phyloP scores from a whole-genome alignment of 2,888 invertebrate species.

The Meloe dianella region DNA sequence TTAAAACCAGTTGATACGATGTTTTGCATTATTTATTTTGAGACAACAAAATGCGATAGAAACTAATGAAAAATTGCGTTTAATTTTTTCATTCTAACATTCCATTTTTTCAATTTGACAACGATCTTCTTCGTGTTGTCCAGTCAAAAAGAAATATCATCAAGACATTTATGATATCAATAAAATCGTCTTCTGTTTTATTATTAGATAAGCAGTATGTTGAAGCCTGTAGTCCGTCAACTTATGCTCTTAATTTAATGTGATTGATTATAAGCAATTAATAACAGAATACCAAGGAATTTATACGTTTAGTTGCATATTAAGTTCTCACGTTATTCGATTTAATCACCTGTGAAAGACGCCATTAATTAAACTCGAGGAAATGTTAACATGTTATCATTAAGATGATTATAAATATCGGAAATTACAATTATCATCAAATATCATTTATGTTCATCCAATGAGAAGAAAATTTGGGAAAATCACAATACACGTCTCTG shows the following conservation, averaged over 20 bases:
- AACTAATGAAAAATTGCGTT: background rate
- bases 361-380: conserved; percentile 6
- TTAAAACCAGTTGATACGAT: background rate
- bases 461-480: background rate
- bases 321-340: conserved; percentile 3
- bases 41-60: background rate
- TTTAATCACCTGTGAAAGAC: conserved; percentile 15
- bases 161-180: background rate
- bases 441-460: background rate
- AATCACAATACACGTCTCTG: conserved; percentile 19
- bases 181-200: background rate
- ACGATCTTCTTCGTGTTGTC: background rate
- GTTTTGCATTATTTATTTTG: conserved; percentile 6
- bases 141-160: background rate
- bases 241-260: background rate
- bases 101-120: background rate
- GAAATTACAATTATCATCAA: background rate
- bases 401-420: background rate
- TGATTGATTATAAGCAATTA: conserved; percentile 7
- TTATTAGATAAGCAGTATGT: too few species aligned
- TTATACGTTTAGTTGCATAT: conserved; percentile 6
- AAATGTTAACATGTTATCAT: background rate
- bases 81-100: background rate
- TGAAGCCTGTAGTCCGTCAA: background rate
- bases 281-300: background rate